Conservation (phyloP, 2,797 vertebrate species). For the Melanogrammus aeglefinus region DNA sequence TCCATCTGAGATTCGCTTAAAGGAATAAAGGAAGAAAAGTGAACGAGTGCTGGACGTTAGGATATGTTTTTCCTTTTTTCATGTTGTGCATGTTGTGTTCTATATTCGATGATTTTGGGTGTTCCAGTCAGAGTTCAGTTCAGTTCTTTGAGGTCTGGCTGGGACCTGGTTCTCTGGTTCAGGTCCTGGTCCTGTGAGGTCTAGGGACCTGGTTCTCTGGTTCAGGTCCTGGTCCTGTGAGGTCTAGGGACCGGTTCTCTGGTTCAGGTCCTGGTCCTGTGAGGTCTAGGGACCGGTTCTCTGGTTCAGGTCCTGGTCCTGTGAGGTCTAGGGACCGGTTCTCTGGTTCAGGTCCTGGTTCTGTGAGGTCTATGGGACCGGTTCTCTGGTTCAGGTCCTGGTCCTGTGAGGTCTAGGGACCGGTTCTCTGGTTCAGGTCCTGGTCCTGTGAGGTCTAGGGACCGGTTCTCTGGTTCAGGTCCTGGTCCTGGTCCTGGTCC, state of each 20-base stretch:
- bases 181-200: background rate
- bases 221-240: conserved; percentile 34
- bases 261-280: background rate
- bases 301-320: conserved; percentile 16
- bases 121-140: conserved; percentile 35
- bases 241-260: conserved; percentile 19
- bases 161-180: background rate
- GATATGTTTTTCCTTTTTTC: background rate
- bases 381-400: too few relatives aligned
- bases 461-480: too few relatives aligned
- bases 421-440: too few relatives aligned
- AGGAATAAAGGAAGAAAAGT: background rate
- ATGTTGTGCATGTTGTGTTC: background rate
- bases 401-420: too few relatives aligned
- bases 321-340: too few relatives aligned
- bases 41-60: background rate
- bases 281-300: background rate
- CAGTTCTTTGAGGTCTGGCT: too few relatives aligned
- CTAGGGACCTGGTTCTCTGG: background rate
- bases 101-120: background rate
- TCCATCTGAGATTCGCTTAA: conserved; percentile 20
- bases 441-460: too few relatives aligned
- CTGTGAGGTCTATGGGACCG: too few relatives aligned
- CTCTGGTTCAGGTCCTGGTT: too few relatives aligned
- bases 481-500: too few relatives aligned